Conservation (phyloP, 1,140 invertebrate genomes). For the Drosophila ambigua region DNA sequence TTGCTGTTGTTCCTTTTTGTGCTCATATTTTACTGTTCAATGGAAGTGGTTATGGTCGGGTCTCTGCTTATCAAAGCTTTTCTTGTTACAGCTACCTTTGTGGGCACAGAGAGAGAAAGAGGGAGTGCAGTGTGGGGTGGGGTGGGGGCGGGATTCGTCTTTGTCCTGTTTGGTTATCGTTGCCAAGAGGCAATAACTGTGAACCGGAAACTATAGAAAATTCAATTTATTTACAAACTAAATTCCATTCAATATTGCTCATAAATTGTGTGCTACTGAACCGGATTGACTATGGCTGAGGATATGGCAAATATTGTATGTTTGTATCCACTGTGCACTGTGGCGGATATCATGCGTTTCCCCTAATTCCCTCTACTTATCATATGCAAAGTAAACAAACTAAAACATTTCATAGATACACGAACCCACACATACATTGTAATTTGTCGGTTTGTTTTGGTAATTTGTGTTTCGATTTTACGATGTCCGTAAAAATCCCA, state of each 20-base stretch:
- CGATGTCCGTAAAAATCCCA: conserved; percentile 13
- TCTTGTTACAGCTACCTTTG: conserved; percentile 37
- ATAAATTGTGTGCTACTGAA: conserved; percentile 1
- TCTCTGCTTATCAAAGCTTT: conserved; percentile 67
- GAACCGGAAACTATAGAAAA: conserved; percentile 54
- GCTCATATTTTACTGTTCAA: conserved; percentile 30
- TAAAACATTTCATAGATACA: conserved; percentile 48
- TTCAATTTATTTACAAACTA: conserved; percentile 44
- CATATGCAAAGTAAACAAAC: conserved; percentile 46
- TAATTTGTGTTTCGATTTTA: conserved; percentile 50
- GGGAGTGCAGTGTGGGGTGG: background rate
- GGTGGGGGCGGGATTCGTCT: conserved; percentile 5
- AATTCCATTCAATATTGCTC: conserved; percentile 36
- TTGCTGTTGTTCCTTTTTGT: conserved; percentile 19
- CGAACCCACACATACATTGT: conserved; percentile 3
- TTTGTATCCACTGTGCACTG: conserved; percentile 15
- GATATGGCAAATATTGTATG: too few relatives aligned
- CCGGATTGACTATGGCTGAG: background rate
- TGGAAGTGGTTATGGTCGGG: conserved; percentile 24
- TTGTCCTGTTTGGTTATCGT: conserved; percentile 35
- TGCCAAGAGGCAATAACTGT: conserved; percentile 50
- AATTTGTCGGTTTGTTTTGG: conserved; percentile 32
- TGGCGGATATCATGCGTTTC: background rate
- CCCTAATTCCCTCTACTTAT: conserved; percentile 21
- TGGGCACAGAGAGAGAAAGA: background rate